These are phyloP conservation scores for Halichondria panicea DNA, from an alignment of 37 sponge, comb jelly and placozoan genomes.

Conservation along the genomic window DNA sequence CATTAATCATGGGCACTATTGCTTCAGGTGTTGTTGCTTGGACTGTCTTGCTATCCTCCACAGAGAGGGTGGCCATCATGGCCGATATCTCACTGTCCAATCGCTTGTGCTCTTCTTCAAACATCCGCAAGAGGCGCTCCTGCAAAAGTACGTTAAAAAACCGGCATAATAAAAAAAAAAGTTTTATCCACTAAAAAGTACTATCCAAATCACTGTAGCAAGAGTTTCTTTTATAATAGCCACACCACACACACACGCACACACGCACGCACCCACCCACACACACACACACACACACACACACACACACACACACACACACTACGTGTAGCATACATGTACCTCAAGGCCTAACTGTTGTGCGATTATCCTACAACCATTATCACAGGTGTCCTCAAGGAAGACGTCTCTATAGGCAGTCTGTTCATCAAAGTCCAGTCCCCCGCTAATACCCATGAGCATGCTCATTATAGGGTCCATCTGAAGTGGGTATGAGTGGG, in stretches of 20 bases:
- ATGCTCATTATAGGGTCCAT: slow-evolving; percentile 59
- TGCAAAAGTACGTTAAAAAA: not conserved
- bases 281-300: no score
- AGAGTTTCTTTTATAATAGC: no score
- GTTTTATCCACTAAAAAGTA: not conserved
- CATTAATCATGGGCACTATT: no score
- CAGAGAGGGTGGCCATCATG: not conserved
- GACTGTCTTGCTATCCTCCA: not conserved
- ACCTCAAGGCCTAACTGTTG: slow-evolving; percentile 84
- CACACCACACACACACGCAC: no score
- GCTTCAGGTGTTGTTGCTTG: not conserved
- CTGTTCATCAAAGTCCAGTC: slow-evolving; percentile 78
- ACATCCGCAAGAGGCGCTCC: slow-evolving; percentile 31
- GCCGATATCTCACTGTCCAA: slow-evolving; percentile 24
- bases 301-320: not conserved
- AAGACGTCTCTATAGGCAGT: slow-evolving; percentile 90
- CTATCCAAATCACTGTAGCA: not conserved
- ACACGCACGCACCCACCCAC: no score
- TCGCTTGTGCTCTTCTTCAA: slow-evolving; percentile 3
- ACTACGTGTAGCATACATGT: no score
- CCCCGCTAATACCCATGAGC: slow-evolving; percentile 61
- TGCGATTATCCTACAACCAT: slow-evolving; percentile 78
- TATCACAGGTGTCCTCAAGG: slow-evolving; percentile 72
- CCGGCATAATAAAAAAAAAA: not conserved
- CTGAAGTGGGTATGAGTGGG: not conserved